Percentiles rank a stretch among this genome's conserved stretches.
These are phyloP conservation scores for Bagarius yarrelli DNA, from an alignment of 2,113 vertebrate species.

Conservation along the genomic window DNA sequence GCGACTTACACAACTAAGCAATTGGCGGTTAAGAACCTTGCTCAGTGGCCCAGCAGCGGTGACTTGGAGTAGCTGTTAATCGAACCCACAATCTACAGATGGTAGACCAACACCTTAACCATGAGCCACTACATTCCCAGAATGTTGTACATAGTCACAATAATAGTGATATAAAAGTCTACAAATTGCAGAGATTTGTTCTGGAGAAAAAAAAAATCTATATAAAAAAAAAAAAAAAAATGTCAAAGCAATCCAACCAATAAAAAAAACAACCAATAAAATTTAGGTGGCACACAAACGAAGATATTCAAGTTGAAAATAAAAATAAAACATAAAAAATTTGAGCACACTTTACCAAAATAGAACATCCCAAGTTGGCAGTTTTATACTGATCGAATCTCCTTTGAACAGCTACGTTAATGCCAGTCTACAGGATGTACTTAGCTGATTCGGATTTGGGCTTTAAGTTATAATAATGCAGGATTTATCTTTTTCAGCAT, in stretches of 20 bases:
- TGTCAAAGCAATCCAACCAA: no score
- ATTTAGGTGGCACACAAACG: background rate
- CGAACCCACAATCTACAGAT: no score
- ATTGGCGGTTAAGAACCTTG: no score
- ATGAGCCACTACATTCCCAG: no score
- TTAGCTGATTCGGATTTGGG: background rate
- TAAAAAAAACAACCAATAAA: background rate
- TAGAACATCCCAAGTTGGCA: background rate
- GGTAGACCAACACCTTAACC: no score
- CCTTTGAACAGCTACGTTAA: background rate
- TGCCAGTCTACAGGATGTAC: background rate
- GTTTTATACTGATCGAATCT: background rate
- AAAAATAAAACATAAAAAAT: background rate
- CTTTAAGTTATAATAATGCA: background rate
- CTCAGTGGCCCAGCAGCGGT: no score
- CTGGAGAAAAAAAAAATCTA: no score
- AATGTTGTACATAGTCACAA: no score
- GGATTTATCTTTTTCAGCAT: background rate
- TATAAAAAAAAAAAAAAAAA: no score
- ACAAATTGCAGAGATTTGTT: no score
- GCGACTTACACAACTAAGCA: background rate
- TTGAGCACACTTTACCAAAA: background rate
- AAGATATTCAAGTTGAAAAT: background rate
- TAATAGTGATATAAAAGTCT: no score
- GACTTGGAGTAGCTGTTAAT: no score